Percentiles rank a stretch among this genome's conserved stretches.
phyloP scores from a whole-genome alignment of 2,888 invertebrate genomes.

The Augiades crinisus region DNA sequence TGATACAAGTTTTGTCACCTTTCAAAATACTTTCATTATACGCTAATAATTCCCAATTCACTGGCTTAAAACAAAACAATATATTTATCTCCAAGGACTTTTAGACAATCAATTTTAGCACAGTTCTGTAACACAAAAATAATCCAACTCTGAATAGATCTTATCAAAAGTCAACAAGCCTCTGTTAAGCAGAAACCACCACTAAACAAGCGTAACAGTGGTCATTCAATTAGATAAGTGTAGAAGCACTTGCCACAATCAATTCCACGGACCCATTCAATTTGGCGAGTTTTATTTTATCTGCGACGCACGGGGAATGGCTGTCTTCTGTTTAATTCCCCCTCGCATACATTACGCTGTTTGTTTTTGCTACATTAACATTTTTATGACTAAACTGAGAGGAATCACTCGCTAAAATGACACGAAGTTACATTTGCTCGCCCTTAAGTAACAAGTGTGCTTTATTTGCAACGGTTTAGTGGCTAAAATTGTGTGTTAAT shows the following conservation, averaged over 20 bases:
- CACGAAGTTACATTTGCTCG: constrained; percentile 37
- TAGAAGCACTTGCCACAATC: constrained; percentile 32
- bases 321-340: constrained; percentile 60
- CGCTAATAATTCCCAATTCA: too few species aligned
- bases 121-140: too few species aligned
- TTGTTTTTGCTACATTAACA: constrained; percentile 79
- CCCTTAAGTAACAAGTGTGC: neutral
- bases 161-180: neutral
- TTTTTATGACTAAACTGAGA: constrained; percentile 79
- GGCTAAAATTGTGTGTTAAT: neutral
- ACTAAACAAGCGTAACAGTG: neutral
- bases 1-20: too few species aligned
- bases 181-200: too few species aligned
- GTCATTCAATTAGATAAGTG: constrained; percentile 22
- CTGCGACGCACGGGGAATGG: constrained; percentile 45
- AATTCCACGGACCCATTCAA: constrained; percentile 52
- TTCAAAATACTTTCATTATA: too few species aligned
- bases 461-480: constrained; percentile 6
- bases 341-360: constrained; percentile 75
- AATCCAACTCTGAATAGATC: neutral
- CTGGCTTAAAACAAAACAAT: too few species aligned
- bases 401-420: constrained; percentile 67
- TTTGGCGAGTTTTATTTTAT: constrained; percentile 49
- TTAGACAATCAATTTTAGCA: too few species aligned
- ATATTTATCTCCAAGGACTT: too few species aligned